A percentile compares a stretch with the other conserved stretches of the same genome.
Conservation (phyloP, 2,113 vertebrate genomes). For the Cyprinus carpio region DNA sequence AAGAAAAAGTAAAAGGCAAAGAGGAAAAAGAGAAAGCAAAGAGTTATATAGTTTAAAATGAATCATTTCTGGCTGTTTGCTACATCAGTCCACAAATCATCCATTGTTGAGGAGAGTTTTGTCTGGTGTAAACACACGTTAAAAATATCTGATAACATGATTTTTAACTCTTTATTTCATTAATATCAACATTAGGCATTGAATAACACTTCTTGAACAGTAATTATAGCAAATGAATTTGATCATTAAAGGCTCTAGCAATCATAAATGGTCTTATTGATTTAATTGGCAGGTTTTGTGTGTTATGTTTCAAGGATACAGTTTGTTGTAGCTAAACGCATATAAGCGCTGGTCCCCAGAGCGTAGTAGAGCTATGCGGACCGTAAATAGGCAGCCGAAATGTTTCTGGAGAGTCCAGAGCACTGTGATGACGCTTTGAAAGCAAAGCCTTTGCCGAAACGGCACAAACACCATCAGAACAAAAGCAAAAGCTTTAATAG, state of each 20-base stretch:
- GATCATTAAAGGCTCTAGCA: neutral
- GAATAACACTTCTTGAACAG: neutral
- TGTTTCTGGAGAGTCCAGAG: neutral
- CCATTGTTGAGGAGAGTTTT: neutral
- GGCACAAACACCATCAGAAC: neutral
- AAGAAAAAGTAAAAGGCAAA: too few species aligned
- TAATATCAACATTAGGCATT: neutral
- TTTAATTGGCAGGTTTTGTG: neutral
- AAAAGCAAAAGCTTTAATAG: conserved; percentile 47
- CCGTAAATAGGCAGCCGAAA: neutral
- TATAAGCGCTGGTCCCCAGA: neutral
- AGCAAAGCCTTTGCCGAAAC: neutral
- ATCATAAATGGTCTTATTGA: neutral
- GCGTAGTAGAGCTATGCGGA: neutral
- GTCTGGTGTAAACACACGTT: neutral
- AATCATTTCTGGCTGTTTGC: neutral
- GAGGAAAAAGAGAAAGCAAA: too few species aligned
- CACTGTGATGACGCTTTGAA: neutral
- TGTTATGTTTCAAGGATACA: neutral
- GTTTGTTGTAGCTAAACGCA: neutral
- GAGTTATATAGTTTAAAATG: neutral
- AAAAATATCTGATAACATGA: neutral
- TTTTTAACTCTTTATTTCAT: neutral
- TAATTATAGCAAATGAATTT: conserved; percentile 5
- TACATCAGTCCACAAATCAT: neutral